Base-by-base conservation (phyloP, 1,140 invertebrate species). In the Vanessa tameamea region DNA sequence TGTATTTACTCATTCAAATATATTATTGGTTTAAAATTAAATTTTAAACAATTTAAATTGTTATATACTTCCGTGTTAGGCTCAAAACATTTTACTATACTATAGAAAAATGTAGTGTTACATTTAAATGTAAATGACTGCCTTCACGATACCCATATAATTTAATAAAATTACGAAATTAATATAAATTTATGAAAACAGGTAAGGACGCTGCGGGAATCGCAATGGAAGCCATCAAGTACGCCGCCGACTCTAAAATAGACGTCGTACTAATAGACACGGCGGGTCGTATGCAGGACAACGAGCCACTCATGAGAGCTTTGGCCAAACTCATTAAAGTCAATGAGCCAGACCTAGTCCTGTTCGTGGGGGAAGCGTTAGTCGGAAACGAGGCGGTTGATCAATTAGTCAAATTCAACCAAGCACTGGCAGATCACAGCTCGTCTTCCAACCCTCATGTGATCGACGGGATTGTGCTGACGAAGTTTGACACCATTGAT, bases 341-440 rank as follows among this genome's bases (percentile, higher is more conserved):
- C 2, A 99, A 99, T 90, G 96, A 98, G 82, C 99, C 99, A 0
- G 99, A 99, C 93, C 94, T 99, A 76, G 98, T 99, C 5, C 93
- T 99, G 12, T 99, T 99, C 93, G 99, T 99, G 8, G 99, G 99
- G 1, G 99, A 99, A 93, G 99, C 99, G 0, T 93, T 99, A 2
- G 99, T 99, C 15, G 99, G 99, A n/a, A 99, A 99, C 91, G 99
- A 99, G 93, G 99, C 99, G 63, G 99, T 99, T 31, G 99, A 99
- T 94, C 99, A 99, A 91, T 94, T 99, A 59, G 96, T 98, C 0
- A 99, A 99, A 93, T 99, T 99, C 90, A 99, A 99, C 93, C 97
- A 99, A 89, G 98, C 99, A 4, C 93, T 99, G 14, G 97, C 97
- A 13, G 97, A 98, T 91, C 96, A 97, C 86, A 97, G 97, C 26